Conservation (phyloP, 2,797 vertebrate species). For the Falco cherrug region DNA sequence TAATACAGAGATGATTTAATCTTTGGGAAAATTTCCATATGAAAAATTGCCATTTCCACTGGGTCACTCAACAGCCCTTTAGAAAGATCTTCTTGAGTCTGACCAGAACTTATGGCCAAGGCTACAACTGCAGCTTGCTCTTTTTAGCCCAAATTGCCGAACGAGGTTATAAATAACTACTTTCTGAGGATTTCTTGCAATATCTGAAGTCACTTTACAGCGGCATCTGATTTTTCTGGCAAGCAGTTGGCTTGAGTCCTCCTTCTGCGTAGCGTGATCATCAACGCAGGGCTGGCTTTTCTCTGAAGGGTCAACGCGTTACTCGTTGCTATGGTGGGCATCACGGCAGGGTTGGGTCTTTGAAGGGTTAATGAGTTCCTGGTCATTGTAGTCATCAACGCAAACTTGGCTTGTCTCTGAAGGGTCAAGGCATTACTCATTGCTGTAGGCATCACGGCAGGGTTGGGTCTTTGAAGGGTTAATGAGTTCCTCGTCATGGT, state of each 20-base stretch:
- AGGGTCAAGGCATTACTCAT: fast-evolving
- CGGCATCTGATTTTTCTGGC: neutral
- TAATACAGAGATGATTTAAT: neutral
- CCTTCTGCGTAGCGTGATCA: fast-evolving
- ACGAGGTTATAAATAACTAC: neutral
- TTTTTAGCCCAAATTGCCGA: neutral
- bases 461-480: neutral
- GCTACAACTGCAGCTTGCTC: neutral
- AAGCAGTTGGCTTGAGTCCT: neutral
- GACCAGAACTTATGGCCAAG: neutral
- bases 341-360: neutral
- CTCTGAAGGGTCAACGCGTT: neutral
- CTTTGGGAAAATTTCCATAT: neutral
- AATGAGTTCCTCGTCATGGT: too few relatives aligned
- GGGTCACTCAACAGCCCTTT: neutral
- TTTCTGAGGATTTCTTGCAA: neutral
- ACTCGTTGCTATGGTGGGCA: neutral
- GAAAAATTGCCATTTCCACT: neutral
- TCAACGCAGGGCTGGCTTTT: neutral
- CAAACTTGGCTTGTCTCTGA: neutral
- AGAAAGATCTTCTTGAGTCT: neutral
- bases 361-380: neutral
- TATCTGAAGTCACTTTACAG: constrained; percentile 12
- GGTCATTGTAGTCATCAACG: neutral
- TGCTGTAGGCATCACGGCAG: neutral